phyloP scores from a whole-genome alignment of 2,113 vertebrate species.

The Trachemys scripta region DNA sequence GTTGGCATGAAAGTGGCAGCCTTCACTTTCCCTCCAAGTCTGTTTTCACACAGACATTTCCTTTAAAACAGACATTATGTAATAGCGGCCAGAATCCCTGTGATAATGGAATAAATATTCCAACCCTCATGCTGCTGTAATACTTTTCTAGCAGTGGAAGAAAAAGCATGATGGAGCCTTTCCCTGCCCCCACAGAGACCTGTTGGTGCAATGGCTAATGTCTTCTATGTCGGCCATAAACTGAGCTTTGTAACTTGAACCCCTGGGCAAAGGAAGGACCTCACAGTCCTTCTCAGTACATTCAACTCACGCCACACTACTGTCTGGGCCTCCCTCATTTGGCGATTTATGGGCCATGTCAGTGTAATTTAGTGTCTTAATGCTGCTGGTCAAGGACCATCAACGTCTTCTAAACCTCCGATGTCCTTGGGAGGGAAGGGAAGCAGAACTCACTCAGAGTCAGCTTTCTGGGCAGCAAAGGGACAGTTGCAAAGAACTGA shows the following conservation, averaged over 20 bases:
- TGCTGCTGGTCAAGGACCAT: constrained; percentile 78
- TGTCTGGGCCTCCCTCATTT: constrained; percentile 77
- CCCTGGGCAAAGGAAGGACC: not conserved
- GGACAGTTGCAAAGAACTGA: not conserved
- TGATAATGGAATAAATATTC: not conserved
- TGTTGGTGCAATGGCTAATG: accelerated
- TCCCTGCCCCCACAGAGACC: not conserved
- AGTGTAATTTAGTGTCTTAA: constrained; percentile 79
- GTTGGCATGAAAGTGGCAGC: not conserved
- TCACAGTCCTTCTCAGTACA: not conserved
- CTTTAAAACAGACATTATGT: constrained; percentile 49
- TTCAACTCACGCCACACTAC: constrained; percentile 48
- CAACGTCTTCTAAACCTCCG: constrained; percentile 66
- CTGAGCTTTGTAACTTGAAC: not conserved
- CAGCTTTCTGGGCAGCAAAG: constrained; percentile 46
- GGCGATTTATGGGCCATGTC: constrained; percentile 76
- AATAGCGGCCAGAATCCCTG: constrained; percentile 15
- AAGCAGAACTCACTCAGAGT: constrained; percentile 51
- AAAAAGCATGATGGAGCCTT: not conserved
- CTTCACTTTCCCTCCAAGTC: not conserved
- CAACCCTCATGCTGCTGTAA: not conserved
- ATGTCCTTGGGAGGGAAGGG: constrained; percentile 75
- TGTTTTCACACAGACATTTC: not conserved
- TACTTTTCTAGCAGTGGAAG: not conserved
- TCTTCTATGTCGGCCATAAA: accelerated